These are phyloP conservation scores for Sphinx pinastri DNA, from an alignment of 2,888 invertebrate genomes.

Conservation along the genomic window DNA sequence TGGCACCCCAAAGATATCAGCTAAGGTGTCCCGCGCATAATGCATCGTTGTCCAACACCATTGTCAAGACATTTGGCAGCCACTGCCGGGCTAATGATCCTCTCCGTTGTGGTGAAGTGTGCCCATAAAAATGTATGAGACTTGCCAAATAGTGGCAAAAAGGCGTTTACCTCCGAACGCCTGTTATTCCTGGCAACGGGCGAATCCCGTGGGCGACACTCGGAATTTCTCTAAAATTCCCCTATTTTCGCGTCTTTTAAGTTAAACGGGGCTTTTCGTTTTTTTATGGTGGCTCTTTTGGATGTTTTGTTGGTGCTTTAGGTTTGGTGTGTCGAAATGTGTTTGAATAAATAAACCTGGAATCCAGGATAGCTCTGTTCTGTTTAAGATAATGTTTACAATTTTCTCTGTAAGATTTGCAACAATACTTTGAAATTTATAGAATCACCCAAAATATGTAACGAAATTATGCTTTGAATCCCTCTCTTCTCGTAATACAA, in stretches of 20 bases:
- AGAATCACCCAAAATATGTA: too few species aligned
- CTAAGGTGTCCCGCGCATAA: conserved; percentile 19
- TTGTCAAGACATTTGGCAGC: conserved; percentile 81
- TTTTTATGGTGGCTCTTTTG: neutral
- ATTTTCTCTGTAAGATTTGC: too few species aligned
- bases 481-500: too few species aligned
- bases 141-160: conserved; percentile 82
- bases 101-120: conserved; percentile 82
- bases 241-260: conserved; percentile 19
- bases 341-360: neutral
- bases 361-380: neutral
- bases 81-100: conserved; percentile 82
- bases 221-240: neutral
- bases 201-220: conserved; percentile 18
- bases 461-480: too few species aligned
- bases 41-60: conserved; percentile 53
- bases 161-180: conserved; percentile 65
- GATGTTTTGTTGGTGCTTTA: neutral
- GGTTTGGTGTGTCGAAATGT: neutral
- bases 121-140: conserved; percentile 79
- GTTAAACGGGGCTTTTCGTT: neutral
- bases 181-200: conserved; percentile 67
- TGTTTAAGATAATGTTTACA: too few species aligned
- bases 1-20: conserved; percentile 9
- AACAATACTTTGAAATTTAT: too few species aligned